phyloP scores from a whole-genome alignment of 1,140 invertebrate species.

The Caligus rogercresseyi region DNA sequence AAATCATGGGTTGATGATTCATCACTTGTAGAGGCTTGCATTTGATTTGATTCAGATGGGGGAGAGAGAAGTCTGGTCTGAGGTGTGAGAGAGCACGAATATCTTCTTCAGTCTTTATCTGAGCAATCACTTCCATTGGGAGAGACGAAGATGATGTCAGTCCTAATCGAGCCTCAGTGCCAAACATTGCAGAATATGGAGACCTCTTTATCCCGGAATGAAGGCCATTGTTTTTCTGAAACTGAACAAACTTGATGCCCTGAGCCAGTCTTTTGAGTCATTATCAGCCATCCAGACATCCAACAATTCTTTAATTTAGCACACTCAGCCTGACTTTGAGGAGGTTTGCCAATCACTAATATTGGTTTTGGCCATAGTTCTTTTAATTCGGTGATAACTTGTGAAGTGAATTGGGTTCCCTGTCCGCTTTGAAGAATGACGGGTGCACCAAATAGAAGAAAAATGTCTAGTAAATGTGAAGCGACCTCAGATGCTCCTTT shows the following conservation, averaged over 20 bases:
- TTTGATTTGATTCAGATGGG: too few species aligned
- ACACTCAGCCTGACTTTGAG: not conserved
- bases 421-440: not conserved
- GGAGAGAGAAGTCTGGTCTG: too few species aligned
- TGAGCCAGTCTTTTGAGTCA: not conserved
- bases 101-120: too few species aligned
- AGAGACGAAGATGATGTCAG: too few species aligned
- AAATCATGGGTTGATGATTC: too few species aligned
- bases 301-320: not conserved
- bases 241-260: not conserved
- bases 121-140: too few species aligned
- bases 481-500: not conserved
- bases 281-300: not conserved
- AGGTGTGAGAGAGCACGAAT: too few species aligned
- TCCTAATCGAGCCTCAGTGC: not conserved
- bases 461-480: not conserved
- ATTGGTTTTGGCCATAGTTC: not conserved
- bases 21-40: too few species aligned
- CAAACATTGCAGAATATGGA: not conserved
- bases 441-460: not conserved
- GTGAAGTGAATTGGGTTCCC: not conserved
- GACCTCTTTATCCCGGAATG: not conserved
- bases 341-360: not conserved
- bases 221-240: not conserved
- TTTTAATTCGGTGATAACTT: not conserved